A percentile compares a stretch with the other conserved stretches of the same genome.
Conservation (phyloP, 2,888 invertebrate species). For the Drosophila macrospina region DNA sequence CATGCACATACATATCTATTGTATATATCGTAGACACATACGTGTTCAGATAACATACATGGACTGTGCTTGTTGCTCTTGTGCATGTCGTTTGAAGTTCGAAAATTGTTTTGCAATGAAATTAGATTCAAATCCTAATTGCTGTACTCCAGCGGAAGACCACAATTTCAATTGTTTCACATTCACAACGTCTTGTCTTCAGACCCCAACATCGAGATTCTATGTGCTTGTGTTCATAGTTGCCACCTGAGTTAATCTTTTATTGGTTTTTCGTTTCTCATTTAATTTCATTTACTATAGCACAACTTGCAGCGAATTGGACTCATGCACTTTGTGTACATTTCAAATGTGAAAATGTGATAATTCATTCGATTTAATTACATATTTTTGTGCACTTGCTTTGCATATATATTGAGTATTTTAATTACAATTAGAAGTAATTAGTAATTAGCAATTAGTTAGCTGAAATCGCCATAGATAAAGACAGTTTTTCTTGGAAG, state of each 20-base stretch:
- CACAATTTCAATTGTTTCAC: constrained; percentile 26
- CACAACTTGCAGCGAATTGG: constrained; percentile 20
- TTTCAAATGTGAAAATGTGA: constrained; percentile 14
- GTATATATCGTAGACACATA: constrained; percentile 3
- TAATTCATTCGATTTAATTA: constrained; percentile 31
- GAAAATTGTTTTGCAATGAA: constrained; percentile 77
- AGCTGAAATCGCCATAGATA: too few relatives aligned
- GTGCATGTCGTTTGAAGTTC: constrained; percentile 58
- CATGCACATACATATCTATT: constrained; percentile 7
- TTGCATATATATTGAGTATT: not conserved
- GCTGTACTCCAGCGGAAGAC: constrained; percentile 46
- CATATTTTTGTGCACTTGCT: not conserved
- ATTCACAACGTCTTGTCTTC: not conserved
- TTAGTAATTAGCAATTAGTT: too few relatives aligned
- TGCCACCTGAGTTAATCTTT: constrained; percentile 29
- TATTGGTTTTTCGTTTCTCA: not conserved
- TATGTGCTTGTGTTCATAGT: not conserved
- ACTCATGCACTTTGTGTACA: constrained; percentile 19
- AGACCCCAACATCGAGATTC: not conserved
- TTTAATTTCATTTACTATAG: constrained; percentile 43
- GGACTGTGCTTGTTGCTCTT: constrained; percentile 20
- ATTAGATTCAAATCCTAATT: constrained; percentile 74
- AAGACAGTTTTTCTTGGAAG: too few relatives aligned
- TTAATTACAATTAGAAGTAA: not conserved
- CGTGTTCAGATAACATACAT: not conserved